Percentiles rank a stretch among this genome's conserved stretches.
phyloP scores from a whole-genome alignment of 1,140 invertebrate genomes.

The Drosophila bocki region DNA sequence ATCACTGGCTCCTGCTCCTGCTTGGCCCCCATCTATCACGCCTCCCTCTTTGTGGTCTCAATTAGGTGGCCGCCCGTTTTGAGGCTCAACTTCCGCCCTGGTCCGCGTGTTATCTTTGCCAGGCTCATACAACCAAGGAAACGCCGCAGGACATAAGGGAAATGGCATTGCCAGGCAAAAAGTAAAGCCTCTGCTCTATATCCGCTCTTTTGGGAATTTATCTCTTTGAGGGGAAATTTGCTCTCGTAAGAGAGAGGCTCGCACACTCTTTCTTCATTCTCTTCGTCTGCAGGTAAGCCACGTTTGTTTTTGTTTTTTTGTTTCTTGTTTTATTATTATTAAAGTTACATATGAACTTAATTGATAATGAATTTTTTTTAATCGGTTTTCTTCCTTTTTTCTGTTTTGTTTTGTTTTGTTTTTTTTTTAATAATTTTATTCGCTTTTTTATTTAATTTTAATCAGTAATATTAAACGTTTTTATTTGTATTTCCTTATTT shows the following conservation, averaged over 20 bases:
- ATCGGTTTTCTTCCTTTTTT: slow-evolving; percentile 45
- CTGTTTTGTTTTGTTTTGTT: slow-evolving; percentile 9
- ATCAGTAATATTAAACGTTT: slow-evolving; percentile 81
- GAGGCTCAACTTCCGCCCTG: slow-evolving; percentile 43
- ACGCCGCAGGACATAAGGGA: slow-evolving; percentile 30
- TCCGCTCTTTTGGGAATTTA: slow-evolving; percentile 24
- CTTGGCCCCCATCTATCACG: slow-evolving; percentile 22
- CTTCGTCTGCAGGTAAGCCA: slow-evolving; percentile 50
- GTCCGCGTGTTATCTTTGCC: slow-evolving; percentile 56
- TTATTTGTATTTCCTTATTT: slow-evolving; percentile 57
- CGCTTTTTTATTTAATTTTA: slow-evolving; percentile 72
- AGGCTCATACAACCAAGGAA: slow-evolving; percentile 53
- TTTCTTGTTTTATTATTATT: slow-evolving; percentile 79
- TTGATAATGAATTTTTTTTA: slow-evolving; percentile 77
- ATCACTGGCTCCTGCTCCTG: slow-evolving; percentile 1
- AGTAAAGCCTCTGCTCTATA: not conserved
- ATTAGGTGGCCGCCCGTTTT: slow-evolving; percentile 53
- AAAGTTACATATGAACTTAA: slow-evolving; percentile 84
- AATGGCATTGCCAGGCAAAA: slow-evolving; percentile 38
- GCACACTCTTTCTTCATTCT: slow-evolving; percentile 27
- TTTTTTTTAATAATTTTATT: slow-evolving; percentile 72
- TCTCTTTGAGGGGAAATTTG: slow-evolving; percentile 8
- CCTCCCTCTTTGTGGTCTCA: slow-evolving; percentile 63
- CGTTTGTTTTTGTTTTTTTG: slow-evolving; percentile 42
- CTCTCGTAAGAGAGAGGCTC: not conserved